These are phyloP conservation scores for Columbina picui DNA, from an alignment of 2,113 vertebrate species.

Conservation along the genomic window DNA sequence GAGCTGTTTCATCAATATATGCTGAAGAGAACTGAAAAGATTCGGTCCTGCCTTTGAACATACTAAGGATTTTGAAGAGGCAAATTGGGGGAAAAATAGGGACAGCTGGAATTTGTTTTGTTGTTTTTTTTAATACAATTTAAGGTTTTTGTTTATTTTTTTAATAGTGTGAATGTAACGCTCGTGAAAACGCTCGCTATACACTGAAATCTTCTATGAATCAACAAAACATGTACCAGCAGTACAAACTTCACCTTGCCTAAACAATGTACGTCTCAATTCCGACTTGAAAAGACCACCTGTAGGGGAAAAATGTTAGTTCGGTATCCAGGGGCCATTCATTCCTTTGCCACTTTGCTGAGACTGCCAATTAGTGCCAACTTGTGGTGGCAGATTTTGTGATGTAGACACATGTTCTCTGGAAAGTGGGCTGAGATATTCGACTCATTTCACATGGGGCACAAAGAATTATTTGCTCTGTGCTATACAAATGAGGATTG, in stretches of 20 bases:
- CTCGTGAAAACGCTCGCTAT: background rate
- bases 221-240: conserved; percentile 67
- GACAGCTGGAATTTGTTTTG: conserved; percentile 63
- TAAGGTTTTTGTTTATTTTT: conserved; percentile 65
- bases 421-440: conserved; percentile 75
- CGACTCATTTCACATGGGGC: conserved; percentile 66
- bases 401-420: conserved; percentile 76
- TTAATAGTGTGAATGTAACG: conserved; percentile 35
- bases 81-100: background rate
- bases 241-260: conserved; percentile 69
- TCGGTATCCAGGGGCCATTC: conserved; percentile 73
- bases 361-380: conserved; percentile 78
- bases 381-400: conserved; percentile 78
- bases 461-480: conserved; percentile 78
- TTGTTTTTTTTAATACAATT: conserved; percentile 26
- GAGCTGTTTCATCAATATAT: conserved; percentile 46
- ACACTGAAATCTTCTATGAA: conserved; percentile 52
- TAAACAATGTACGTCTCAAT: conserved; percentile 70
- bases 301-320: conserved; percentile 78
- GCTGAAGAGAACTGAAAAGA: conserved; percentile 38
- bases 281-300: conserved; percentile 77
- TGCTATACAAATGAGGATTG: conserved; percentile 75
- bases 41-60: conserved; percentile 22
- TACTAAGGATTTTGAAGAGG: conserved; percentile 4
- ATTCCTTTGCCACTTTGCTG: conserved; percentile 74